Conservation (phyloP, 2,888 invertebrate species). For the Alviniconcha strummeri region DNA sequence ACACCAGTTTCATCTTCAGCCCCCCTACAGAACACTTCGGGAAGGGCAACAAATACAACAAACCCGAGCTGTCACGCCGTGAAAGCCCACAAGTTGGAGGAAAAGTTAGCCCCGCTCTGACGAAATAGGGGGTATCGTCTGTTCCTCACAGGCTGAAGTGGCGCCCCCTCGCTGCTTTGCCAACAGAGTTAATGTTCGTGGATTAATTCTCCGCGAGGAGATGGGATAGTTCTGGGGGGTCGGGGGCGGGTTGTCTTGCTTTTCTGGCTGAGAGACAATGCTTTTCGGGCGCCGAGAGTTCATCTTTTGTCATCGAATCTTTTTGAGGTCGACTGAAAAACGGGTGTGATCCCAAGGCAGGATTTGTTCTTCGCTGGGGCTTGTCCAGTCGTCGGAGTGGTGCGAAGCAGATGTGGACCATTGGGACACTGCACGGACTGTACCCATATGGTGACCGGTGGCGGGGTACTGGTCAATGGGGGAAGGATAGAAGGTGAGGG, state of each 20-base stretch:
- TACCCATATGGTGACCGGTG: conserved; percentile 3
- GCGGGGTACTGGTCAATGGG: background rate
- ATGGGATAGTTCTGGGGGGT: background rate
- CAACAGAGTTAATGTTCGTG: conserved; percentile 33
- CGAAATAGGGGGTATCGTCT: background rate
- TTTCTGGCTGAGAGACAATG: background rate
- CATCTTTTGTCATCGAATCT: conserved; percentile 5
- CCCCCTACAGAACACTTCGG: background rate
- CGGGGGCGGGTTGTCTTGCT: background rate
- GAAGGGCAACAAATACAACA: background rate
- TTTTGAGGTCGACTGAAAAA: background rate
- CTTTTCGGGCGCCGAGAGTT: background rate
- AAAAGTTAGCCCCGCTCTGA: background rate
- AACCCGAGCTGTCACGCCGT: background rate
- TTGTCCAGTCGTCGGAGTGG: background rate
- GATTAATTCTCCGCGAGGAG: background rate
- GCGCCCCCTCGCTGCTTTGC: conserved; percentile 29
- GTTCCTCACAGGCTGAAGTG: background rate
- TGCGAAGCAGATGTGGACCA: background rate
- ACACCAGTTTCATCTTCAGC: background rate
- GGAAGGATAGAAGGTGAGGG: background rate
- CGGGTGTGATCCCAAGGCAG: background rate
- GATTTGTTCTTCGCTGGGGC: background rate
- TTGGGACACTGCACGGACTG: background rate
- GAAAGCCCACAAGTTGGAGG: background rate